These are phyloP conservation scores for Macrosoma leucophasiata DNA, from an alignment of 2,888 invertebrate genomes.

Conservation along the genomic window DNA sequence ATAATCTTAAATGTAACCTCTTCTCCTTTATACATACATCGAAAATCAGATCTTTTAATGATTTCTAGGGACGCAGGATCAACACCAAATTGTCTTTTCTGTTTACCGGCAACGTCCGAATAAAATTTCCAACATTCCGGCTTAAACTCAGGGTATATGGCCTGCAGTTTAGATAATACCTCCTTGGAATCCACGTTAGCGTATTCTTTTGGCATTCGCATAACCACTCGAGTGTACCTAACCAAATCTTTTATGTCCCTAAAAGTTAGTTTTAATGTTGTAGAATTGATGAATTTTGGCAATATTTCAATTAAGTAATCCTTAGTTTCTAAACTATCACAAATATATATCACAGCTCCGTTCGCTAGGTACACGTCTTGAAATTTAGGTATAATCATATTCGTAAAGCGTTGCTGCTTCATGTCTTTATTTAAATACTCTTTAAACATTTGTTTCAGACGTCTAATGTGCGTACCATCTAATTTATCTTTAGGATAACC, in stretches of 20 bases:
- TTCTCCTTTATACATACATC: slow-evolving; percentile 48
- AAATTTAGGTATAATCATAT: slow-evolving; percentile 59
- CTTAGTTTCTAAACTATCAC: slow-evolving; percentile 64
- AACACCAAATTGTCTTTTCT: slow-evolving; percentile 63
- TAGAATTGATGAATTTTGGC: slow-evolving; percentile 55
- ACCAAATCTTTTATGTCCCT: slow-evolving; percentile 51
- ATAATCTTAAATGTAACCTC: slow-evolving; percentile 51
- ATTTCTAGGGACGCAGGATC: slow-evolving; percentile 59
- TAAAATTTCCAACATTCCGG: slow-evolving; percentile 64
- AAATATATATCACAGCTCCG: slow-evolving; percentile 63
- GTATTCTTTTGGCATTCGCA: slow-evolving; percentile 52
- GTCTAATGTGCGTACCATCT: slow-evolving; percentile 57
- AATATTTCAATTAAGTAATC: slow-evolving; percentile 56
- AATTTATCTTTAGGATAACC: slow-evolving; percentile 60
- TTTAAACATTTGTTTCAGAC: slow-evolving; percentile 58
- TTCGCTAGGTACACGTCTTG: slow-evolving; percentile 63
- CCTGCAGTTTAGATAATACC: slow-evolving; percentile 43
- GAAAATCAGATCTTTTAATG: slow-evolving; percentile 50
- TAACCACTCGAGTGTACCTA: slow-evolving; percentile 56
- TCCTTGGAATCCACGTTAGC: slow-evolving; percentile 52
- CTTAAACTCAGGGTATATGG: slow-evolving; percentile 48
- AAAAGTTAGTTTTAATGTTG: slow-evolving; percentile 53
- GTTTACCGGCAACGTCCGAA: slow-evolving; percentile 61
- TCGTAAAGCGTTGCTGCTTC: slow-evolving; percentile 52
- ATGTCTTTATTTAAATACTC: slow-evolving; percentile 60